A percentile compares a stretch with the other conserved stretches of the same genome.
phyloP scores from a whole-genome alignment of 2,113 vertebrate genomes.

The Pithys albifrons region DNA sequence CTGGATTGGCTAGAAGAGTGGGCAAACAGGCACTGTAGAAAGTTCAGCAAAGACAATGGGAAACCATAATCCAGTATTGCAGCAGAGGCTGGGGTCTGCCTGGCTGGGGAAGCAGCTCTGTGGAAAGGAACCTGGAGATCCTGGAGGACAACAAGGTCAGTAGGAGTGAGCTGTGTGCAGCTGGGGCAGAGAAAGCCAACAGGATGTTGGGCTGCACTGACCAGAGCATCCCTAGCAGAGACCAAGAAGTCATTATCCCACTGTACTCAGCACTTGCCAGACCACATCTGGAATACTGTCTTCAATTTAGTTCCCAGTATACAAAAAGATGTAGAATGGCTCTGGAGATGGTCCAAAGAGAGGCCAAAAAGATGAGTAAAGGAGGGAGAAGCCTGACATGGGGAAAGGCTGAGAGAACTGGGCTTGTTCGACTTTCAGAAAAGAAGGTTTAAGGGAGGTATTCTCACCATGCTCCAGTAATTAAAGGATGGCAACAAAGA shows the following conservation, averaged over 20 bases:
- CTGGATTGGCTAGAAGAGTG: background rate
- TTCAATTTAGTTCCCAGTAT: background rate
- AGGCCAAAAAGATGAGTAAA: background rate
- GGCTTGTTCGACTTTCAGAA: rapidly evolving
- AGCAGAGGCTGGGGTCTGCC: background rate
- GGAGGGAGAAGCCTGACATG: background rate
- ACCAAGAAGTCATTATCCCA: background rate
- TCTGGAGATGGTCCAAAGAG: background rate
- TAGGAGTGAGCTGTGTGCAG: background rate
- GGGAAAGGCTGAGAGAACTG: background rate
- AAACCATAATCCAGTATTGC: background rate
- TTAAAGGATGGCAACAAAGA: background rate
- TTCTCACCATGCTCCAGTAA: background rate
- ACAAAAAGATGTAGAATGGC: background rate
- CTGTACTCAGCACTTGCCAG: background rate
- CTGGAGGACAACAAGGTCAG: background rate
- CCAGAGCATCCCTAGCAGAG: background rate
- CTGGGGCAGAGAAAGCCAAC: background rate
- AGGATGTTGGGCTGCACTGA: background rate
- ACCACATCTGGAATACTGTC: background rate
- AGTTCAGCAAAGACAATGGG: background rate
- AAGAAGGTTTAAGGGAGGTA: background rate
- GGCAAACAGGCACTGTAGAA: background rate
- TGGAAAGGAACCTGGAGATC: background rate
- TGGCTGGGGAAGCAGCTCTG: background rate